Evolutionary conservation across 1,140 invertebrate species (phyloP).

Genomic region (Panagrolaimus sp.): DNA sequence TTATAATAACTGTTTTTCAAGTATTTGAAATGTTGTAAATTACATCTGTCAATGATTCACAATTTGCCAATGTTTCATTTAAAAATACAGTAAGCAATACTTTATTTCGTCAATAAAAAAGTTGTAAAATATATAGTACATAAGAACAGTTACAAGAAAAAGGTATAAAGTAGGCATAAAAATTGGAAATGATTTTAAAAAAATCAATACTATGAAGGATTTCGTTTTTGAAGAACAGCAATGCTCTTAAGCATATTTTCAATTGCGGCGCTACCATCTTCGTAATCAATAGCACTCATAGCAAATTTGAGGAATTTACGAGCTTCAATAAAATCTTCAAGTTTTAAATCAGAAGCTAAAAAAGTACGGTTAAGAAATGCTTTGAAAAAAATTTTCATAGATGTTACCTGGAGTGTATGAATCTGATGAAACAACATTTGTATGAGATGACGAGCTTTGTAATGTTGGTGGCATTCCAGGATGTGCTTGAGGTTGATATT

Average conservation of each 20-base stretch:
- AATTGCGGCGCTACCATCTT: slow-evolving; percentile 46
- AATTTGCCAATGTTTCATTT: no score
- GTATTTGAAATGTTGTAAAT: no score
- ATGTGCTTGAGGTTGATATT: slow-evolving; percentile 10
- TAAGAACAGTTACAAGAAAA: no score
- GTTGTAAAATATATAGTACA: no score
- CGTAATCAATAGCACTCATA: slow-evolving; percentile 44
- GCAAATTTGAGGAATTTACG: slow-evolving; percentile 42
- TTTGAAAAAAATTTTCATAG: neutral
- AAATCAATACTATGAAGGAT: no score
- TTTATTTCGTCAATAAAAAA: no score
- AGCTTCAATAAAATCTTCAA: slow-evolving; percentile 43
- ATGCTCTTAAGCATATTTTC: slow-evolving; percentile 50
- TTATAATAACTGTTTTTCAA: no score
- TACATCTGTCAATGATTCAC: no score
- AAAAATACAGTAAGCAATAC: no score
- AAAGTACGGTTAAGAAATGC: slow-evolving; percentile 10
- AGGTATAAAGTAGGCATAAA: no score
- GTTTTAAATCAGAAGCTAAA: slow-evolving; percentile 2
- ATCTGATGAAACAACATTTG: neutral
- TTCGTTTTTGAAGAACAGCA: slow-evolving; percentile 24
- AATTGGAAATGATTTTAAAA: no score
- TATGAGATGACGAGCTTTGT: neutral
- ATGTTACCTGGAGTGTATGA: neutral
- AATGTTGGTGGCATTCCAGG: slow-evolving; percentile 2